Conservation (phyloP, 2,113 vertebrate species). For the Siniperca chuatsi region DNA sequence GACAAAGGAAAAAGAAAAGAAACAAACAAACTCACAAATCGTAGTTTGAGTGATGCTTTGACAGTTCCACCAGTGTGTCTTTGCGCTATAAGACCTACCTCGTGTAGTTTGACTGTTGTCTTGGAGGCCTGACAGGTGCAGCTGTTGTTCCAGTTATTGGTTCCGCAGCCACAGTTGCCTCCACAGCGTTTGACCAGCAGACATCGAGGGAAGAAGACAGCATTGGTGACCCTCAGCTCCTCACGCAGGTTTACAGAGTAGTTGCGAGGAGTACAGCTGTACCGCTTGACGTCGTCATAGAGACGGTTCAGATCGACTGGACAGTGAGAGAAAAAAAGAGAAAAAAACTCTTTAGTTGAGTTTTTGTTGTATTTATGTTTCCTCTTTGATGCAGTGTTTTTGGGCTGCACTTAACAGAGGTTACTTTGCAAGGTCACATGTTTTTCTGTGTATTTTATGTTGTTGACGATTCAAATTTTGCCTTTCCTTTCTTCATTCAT, state of each 20-base stretch:
- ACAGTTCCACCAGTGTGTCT: not conserved
- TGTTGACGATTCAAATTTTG: not conserved
- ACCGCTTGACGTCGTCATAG: constrained; percentile 94
- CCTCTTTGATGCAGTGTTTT: not conserved
- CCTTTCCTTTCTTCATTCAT: not conserved
- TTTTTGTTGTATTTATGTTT: not conserved
- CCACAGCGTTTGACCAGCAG: constrained; percentile 96
- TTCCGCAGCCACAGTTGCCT: constrained; percentile 95
- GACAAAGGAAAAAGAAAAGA: not conserved
- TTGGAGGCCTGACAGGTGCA: constrained; percentile 91
- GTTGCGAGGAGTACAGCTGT: constrained; percentile 96
- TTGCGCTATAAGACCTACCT: constrained; percentile 84
- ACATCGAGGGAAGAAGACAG: constrained; percentile 96
- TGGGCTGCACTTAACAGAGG: not conserved
- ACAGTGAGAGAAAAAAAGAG: constrained; percentile 35
- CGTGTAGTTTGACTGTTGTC: constrained; percentile 90
- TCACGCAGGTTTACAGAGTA: constrained; percentile 94
- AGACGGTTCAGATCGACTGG: constrained; percentile 95
- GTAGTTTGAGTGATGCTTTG: not conserved
- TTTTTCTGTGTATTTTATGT: not conserved
- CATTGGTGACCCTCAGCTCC: constrained; percentile 90
- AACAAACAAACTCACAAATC: not conserved
- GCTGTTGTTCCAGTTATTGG: constrained; percentile 89
- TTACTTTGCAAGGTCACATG: not conserved
- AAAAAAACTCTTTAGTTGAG: not conserved